Evolutionary conservation across 1,140 invertebrate genomes (phyloP).

Genomic region (Xylocopa sonorina): DNA sequence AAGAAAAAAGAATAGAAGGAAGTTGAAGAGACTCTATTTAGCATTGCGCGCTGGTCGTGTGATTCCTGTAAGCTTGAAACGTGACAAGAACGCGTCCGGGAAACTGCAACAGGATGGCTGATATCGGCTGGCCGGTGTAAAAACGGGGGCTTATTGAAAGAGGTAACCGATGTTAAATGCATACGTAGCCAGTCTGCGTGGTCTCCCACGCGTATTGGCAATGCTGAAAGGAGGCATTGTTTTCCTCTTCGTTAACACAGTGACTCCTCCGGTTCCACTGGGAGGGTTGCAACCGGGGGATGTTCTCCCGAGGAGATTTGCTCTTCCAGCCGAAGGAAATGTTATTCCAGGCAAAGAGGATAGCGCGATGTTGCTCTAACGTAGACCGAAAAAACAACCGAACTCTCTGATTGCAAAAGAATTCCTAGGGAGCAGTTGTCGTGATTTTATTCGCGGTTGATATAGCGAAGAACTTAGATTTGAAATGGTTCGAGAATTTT

Average conservation of each 20-base stretch:
- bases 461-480: too few relatives aligned
- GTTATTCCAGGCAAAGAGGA: conserved; percentile 55
- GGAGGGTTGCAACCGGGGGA: conserved; percentile 11
- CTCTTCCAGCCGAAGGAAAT: conserved; percentile 54
- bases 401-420: background rate
- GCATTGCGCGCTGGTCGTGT: background rate
- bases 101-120: conserved; percentile 17
- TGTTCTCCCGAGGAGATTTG: conserved; percentile 46
- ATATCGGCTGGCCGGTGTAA: conserved; percentile 42
- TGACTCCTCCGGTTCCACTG: conserved; percentile 2
- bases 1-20: background rate
- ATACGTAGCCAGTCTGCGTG: conserved; percentile 29
- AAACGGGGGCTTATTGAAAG: conserved; percentile 54
- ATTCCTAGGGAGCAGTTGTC: background rate
- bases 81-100: conserved; percentile 48
- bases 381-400: conserved; percentile 38
- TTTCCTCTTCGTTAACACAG: conserved; percentile 44
- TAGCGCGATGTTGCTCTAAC: background rate
- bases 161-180: conserved; percentile 58
- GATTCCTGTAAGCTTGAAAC: conserved; percentile 25
- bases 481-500: too few relatives aligned
- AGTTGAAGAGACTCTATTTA: conserved; percentile 15
- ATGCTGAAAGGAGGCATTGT: conserved; percentile 66
- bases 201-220: conserved; percentile 60
- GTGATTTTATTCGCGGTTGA: background rate